phyloP scores from a whole-genome alignment of 2,113 vertebrate genomes.

The Atractosteus spatula region DNA sequence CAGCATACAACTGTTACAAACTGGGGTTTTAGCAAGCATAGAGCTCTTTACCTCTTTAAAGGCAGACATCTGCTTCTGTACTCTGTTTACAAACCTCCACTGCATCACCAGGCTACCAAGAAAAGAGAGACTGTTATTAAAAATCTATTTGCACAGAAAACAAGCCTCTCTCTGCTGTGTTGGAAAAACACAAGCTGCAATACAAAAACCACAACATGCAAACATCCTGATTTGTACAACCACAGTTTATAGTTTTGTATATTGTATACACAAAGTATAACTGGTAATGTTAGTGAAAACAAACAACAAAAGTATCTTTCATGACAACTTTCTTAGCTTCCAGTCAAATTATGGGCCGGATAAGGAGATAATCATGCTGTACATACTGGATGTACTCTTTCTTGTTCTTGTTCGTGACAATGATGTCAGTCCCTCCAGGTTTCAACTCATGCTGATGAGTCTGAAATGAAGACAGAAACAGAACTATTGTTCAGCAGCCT shows the following conservation, averaged over 20 bases:
- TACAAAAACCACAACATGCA: too few relatives aligned
- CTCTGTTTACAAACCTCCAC: slow-evolving; percentile 94
- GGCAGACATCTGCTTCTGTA: slow-evolving; percentile 93
- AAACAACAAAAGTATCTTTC: neutral
- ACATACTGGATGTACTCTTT: slow-evolving; percentile 97
- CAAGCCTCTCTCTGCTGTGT: neutral
- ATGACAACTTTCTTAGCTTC: neutral
- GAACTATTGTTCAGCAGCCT: too few relatives aligned
- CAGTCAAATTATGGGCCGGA: too few relatives aligned
- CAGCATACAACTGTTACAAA: neutral
- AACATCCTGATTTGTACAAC: too few relatives aligned
- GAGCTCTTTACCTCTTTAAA: slow-evolving; percentile 85
- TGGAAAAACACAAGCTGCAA: neutral
- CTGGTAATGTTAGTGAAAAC: neutral
- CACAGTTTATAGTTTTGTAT: too few relatives aligned
- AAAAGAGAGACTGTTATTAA: slow-evolving; percentile 5
- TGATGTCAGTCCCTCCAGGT: slow-evolving; percentile 80
- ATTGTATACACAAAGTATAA: too few relatives aligned
- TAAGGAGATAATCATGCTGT: neutral
- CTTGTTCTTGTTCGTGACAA: slow-evolving; percentile 91
- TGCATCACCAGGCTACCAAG: slow-evolving; percentile 89
- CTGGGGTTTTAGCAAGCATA: neutral
- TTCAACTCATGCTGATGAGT: slow-evolving; percentile 94
- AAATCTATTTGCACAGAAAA: neutral
- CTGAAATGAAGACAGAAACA: slow-evolving; percentile 50